Evolutionary conservation across 2,113 vertebrate genomes (phyloP), one percentile per base, ranked within the genome.

Genomic region (Syngnathus floridae): DNA sequence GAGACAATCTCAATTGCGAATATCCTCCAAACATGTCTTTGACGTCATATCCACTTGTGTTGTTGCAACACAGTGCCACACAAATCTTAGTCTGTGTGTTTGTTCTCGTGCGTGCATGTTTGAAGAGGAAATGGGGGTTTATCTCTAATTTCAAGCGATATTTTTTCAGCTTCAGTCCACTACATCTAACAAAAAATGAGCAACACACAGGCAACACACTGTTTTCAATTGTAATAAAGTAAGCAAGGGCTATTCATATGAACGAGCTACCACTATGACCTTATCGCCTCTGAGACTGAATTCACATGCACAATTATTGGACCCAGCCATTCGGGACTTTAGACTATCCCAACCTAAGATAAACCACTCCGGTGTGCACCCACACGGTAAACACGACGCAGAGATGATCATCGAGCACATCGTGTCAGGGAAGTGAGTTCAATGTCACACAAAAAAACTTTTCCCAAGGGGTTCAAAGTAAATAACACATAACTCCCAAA

Each of bases 361-460:
- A 69, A 70, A 65, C 73, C 82, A 67, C 73, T 84, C 77, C 74
- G 76, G 67, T 49, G n/a, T 59, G 9, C 67, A 64, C 40, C 61
- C 71, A 71, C 77, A 71, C 67, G 13, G 64, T 71, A 63, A 73
- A 67, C 66, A 62, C 62, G 37, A 71, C 59, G 62, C 62, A 63
- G 72, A 71, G 37, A 76, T 54, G 73, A 73, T 73, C 74, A 64
- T 60, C 26, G 37, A 31, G 36, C 76, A 69, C 66, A 60, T 62
- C 17, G 72, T 64, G 62, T 71, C 65, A 64, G 41, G 17, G 66
- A 43, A 66, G 58, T 64, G 69, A 73, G 68, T 66, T 38, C 75
- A 78, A 81, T 82, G 76, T 41, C 9, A 77, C 78, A 80, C 41
- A 26, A 31, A 21, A 70, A 87, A 87, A 88, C 78, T 83, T 87